Percentiles rank a stretch among this genome's conserved stretches.
Evolutionary conservation across 2,888 invertebrate species (phyloP).

Genomic region (Hedya salicella): DNA sequence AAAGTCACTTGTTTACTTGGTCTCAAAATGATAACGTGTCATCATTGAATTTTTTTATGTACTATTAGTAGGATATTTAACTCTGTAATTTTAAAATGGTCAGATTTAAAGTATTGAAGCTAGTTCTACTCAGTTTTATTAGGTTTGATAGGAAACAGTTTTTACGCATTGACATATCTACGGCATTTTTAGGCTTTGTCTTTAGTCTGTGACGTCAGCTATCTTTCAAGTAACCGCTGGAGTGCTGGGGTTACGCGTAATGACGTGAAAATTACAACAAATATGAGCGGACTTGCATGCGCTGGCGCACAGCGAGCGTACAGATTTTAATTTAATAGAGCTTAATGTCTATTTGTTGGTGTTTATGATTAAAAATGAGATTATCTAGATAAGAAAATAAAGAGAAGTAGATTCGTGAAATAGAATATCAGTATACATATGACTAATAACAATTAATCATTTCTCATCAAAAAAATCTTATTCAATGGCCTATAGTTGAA

Average conservation of each 20-base stretch:
- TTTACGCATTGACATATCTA: constrained; percentile 46
- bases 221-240: constrained; percentile 69
- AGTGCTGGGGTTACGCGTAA: constrained; percentile 64
- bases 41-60: not conserved
- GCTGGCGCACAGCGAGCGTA: constrained; percentile 69
- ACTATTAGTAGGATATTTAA: not conserved
- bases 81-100: not conserved
- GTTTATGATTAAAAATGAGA: no score
- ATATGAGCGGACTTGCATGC: constrained; percentile 59
- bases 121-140: not conserved
- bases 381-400: no score
- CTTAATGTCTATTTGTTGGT: no score
- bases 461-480: no score
- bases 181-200: constrained; percentile 43
- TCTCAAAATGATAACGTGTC: constrained; percentile 4
- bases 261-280: constrained; percentile 80
- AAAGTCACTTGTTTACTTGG: constrained; percentile 15
- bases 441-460: no score
- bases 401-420: no score
- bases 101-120: not conserved
- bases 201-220: constrained; percentile 61
- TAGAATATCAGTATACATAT: no score
- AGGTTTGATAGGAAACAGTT: not conserved
- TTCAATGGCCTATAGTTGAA: no score
- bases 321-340: not conserved